Evolutionary conservation across 2,797 vertebrate genomes (phyloP), one percentile per base, ranked within the genome.

Genomic region (Sciaenops ocellatus): DNA sequence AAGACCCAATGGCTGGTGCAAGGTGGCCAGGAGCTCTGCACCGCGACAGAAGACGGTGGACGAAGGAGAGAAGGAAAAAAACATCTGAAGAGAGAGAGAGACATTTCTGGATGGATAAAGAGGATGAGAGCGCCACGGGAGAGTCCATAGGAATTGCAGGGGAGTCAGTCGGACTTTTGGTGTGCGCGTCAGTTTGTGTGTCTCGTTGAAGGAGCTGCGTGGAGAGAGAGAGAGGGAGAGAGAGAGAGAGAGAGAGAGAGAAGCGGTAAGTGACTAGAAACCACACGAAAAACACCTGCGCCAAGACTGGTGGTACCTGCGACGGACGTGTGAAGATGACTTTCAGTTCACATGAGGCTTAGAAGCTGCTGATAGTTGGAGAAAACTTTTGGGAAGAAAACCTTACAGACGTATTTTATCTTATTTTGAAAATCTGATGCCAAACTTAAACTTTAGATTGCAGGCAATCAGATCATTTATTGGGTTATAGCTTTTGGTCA

Each of bases 1-100:
- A 95, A 95, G 93, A 95, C 93, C 94, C 92, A 90, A 95, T 95
- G 95, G 93, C 94, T 90, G 91, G 91, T 83, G 92, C 86, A 91
- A 93, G 89, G 93, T 93, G 92, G 92, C 85, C 89, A 94, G 90
- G 92, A 95, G 92, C 91, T 80, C 87, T 59, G 87, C 79, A 66
- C 84, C 78, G 82, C 86, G 79, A 85, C 84, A 85, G 82, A 48
- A 83, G 93, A 90, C 84, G 71, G 82, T 86, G 90, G 90, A 87
- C 86, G 67, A 77, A 80, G 66, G 77, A 83, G 76, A 82, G 60
- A n/a, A 76, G 68, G 52, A 68, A 9, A 52, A 38, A 22, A 34
- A 38, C 42, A 64, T 13, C 60, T 59, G 56, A 20, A 42, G 78
- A 50, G 63, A 64, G 46, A 60, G 0, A 9, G 34, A 38, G 34